Conservation (phyloP, 1,140 invertebrate species). For the Periplaneta americana region DNA sequence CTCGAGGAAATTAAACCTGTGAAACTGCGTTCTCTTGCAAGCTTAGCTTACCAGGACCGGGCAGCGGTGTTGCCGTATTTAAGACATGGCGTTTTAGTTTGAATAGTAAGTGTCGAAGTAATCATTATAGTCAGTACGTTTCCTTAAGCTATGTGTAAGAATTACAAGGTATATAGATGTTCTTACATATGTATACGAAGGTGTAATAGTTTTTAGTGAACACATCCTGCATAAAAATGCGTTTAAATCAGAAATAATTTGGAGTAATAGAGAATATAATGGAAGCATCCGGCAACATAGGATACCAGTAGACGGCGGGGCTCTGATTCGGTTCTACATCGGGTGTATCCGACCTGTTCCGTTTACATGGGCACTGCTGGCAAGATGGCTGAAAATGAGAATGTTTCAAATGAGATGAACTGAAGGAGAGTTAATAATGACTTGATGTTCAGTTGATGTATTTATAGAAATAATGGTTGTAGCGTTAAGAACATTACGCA, state of each 20-base stretch:
- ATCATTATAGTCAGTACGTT: too few relatives aligned
- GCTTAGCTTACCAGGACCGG: background rate
- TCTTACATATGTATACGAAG: too few relatives aligned
- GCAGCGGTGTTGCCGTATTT: background rate
- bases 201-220: background rate
- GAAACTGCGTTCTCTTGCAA: background rate
- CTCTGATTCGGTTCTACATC: background rate
- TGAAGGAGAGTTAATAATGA: too few relatives aligned
- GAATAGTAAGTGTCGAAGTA: too few relatives aligned
- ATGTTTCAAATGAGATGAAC: background rate
- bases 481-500: too few relatives aligned
- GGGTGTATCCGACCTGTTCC: background rate
- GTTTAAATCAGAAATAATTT: background rate
- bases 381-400: background rate
- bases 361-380: background rate
- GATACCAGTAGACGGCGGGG: background rate
- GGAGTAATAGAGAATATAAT: background rate
- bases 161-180: too few relatives aligned
- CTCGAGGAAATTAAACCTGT: background rate
- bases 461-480: too few relatives aligned
- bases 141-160: too few relatives aligned
- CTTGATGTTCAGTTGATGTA: too few relatives aligned
- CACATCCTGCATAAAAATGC: background rate
- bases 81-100: background rate
- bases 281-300: background rate